Conservation (phyloP, 2,888 invertebrate species). For the Apoda limacodes region DNA sequence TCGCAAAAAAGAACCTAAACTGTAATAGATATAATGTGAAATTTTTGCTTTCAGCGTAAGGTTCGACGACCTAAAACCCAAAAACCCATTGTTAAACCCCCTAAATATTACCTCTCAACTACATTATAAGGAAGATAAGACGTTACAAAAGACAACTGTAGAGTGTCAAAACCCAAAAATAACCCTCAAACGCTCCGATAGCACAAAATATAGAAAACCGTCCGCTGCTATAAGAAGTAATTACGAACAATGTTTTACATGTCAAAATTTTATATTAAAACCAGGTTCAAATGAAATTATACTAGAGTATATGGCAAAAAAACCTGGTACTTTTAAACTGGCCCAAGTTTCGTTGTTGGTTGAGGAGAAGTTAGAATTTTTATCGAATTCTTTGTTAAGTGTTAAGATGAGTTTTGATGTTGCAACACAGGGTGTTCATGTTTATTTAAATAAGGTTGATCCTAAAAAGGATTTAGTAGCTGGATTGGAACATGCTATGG, state of each 20-base stretch:
- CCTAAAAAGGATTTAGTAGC: conserved; percentile 81
- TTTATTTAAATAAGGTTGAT: conserved; percentile 59
- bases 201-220: conserved; percentile 76
- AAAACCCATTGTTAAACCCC: conserved; percentile 69
- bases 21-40: too few species aligned
- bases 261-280: conserved; percentile 60
- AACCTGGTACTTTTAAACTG: conserved; percentile 77
- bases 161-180: conserved; percentile 76
- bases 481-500: conserved; percentile 83
- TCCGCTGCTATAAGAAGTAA: conserved; percentile 75
- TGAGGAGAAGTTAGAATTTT: conserved; percentile 76
- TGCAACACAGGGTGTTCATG: conserved; percentile 60
- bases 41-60: conserved; percentile 50
- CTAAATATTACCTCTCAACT: conserved; percentile 77
- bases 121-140: conserved; percentile 86
- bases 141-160: conserved; percentile 79
- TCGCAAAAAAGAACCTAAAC: too few species aligned
- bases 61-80: conserved; percentile 72
- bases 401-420: conserved; percentile 68
- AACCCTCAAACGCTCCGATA: conserved; percentile 77
- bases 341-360: conserved; percentile 76
- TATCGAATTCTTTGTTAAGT: conserved; percentile 73
- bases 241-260: conserved; percentile 70
- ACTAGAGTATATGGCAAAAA: conserved; percentile 70
- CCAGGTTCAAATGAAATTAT: conserved; percentile 76